Percentiles rank a stretch among this genome's conserved stretches.
These are phyloP conservation scores for Phenganax subtilis DNA, from an alignment of 92 coral and sea anemone genomes.

Conservation along the genomic window DNA sequence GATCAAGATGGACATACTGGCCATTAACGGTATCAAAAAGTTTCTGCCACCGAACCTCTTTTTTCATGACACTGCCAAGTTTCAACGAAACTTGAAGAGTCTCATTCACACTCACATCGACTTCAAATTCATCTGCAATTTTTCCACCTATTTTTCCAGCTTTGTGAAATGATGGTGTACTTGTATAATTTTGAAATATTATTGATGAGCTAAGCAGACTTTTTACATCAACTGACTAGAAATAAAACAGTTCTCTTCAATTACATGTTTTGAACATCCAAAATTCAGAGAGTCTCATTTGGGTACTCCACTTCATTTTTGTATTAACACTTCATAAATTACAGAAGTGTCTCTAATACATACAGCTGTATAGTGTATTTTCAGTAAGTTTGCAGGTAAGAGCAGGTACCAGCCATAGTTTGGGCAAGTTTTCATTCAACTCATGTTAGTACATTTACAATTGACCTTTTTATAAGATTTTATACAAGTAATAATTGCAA, in stretches of 20 bases:
- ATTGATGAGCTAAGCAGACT: constrained; percentile 48
- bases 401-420: too few species aligned
- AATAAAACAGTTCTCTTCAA: background rate
- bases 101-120: constrained; percentile 67
- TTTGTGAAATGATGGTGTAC: constrained; percentile 72
- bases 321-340: too few species aligned
- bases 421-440: too few species aligned
- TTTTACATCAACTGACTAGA: constrained; percentile 58
- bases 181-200: constrained; percentile 66
- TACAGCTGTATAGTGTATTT: too few species aligned
- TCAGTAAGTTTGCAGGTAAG: too few species aligned
- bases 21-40: constrained; percentile 54
- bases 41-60: constrained; percentile 66
- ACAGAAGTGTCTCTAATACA: too few species aligned
- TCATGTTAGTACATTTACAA: too few species aligned
- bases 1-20: constrained; percentile 58
- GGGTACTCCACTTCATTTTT: too few species aligned
- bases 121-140: constrained; percentile 79
- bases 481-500: too few species aligned
- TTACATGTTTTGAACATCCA: too few species aligned
- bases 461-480: too few species aligned
- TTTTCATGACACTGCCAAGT: constrained; percentile 67
- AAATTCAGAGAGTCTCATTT: too few species aligned
- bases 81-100: constrained; percentile 74
- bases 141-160: constrained; percentile 81